Base-by-base conservation (phyloP, 2,888 invertebrate species). In the Drosophila pullipes region DNA sequence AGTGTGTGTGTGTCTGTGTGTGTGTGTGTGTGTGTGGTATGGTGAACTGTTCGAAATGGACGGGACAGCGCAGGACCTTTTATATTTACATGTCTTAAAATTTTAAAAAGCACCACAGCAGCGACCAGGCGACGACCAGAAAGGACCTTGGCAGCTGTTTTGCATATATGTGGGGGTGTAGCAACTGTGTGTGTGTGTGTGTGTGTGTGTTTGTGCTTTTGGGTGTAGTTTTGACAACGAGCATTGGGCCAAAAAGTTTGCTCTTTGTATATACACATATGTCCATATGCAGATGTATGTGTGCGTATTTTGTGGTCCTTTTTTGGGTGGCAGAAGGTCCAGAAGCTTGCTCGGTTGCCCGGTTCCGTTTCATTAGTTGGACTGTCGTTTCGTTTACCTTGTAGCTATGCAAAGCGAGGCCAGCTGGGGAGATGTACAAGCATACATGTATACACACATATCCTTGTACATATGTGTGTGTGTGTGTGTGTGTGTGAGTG, bases 11-110 rank as follows among this genome's bases (percentile, higher is more conserved):
- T 25, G 25, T 25, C 1, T 22, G 69, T 76, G 70, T 81, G 78
- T 5, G 33, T 13, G 16, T 30, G 30, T 39, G 41, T 30, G 55
- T 60, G 50, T 57, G 25, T 44, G 18, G 44, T 54, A 39, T 55
- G 53, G 33, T 30, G 37, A 31, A 18, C n/a, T 54, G 49, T 64
- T 16, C 18, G 57, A 55, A 49, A 53, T 63, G 72, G 67, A 35
- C 55, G 55, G 61, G 83, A 79, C 81, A 82, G 71, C 76, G 82
- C 81, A 82, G 81, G 89, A 89, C 85, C 85, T 87, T 85, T 89
- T 85, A 86, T 87, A 90, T 90, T 89, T 91, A 89, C 91, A 91
- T 91, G 89, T 89, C 88, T 91, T 91, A 88, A 91, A 85, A 88
- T 85, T 91, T 83, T 88, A 85, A 89, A 91, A 91, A 91, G 89